Conservation (phyloP, 1,140 invertebrate genomes). For the Tachypleus tridentatus region DNA sequence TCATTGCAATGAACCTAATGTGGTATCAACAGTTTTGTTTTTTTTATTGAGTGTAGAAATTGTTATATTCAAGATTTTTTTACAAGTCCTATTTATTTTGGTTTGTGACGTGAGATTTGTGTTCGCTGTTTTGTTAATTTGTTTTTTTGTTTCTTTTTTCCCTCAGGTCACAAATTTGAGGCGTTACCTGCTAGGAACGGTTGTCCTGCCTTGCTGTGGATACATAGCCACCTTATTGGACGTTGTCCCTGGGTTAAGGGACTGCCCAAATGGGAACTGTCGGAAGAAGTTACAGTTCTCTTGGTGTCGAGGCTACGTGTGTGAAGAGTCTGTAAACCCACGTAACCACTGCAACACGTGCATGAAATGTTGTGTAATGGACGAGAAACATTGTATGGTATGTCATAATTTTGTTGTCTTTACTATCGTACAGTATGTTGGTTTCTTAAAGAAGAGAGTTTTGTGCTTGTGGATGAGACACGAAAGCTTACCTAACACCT, state of each 20-base stretch:
- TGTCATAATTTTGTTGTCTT: neutral
- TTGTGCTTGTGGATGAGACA: too few species aligned
- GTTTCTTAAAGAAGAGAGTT: too few species aligned
- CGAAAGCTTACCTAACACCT: too few species aligned
- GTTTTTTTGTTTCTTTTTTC: neutral
- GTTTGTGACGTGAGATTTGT: too few species aligned
- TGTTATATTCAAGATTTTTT: too few species aligned
- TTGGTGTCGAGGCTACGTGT: conserved; percentile 12
- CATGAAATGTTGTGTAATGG: conserved; percentile 11
- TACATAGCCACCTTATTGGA: conserved; percentile 5
- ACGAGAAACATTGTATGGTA: conserved; percentile 12
- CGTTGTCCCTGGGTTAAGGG: conserved; percentile 11
- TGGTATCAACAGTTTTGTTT: too few species aligned
- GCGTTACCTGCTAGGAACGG: neutral
- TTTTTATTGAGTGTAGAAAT: too few species aligned
- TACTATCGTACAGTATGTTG: too few species aligned
- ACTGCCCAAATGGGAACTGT: conserved; percentile 13
- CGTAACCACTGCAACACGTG: conserved; percentile 17
- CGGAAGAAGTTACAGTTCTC: conserved; percentile 11
- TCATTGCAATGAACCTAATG: too few species aligned
- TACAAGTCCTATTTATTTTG: too few species aligned
- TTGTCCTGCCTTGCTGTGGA: conserved; percentile 12
- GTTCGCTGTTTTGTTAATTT: neutral
- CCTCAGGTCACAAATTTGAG: neutral
- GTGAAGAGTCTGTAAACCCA: conserved; percentile 9